Evolutionary conservation across 2,113 vertebrate species (phyloP).

Genomic region (Rissa tridactyla): DNA sequence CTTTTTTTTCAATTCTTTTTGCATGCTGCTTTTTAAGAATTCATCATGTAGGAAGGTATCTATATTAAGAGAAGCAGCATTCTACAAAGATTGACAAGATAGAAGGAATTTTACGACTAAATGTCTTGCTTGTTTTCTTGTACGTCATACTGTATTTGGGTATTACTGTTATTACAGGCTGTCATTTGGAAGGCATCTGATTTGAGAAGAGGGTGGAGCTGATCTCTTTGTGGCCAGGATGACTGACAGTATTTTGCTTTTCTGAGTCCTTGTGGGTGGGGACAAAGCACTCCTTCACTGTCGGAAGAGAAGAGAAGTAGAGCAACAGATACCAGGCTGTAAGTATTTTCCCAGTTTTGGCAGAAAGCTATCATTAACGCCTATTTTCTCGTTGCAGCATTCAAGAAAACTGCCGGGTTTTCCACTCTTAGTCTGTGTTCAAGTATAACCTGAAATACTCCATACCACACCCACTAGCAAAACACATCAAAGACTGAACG

Average conservation of each 20-base stretch:
- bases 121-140: background rate
- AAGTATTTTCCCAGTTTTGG: slow-evolving; percentile 41
- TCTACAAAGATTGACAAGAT: background rate
- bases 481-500: slow-evolving; percentile 13
- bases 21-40: background rate
- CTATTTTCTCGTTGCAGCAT: background rate
- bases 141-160: background rate
- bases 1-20: background rate
- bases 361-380: background rate
- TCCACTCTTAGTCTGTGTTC: slow-evolving; percentile 27
- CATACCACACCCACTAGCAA: slow-evolving; percentile 16
- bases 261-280: slow-evolving; percentile 19
- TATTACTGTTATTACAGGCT: background rate
- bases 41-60: background rate
- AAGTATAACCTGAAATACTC: background rate
- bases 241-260: background rate
- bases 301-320: background rate
- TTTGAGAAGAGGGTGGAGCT: slow-evolving; percentile 32
- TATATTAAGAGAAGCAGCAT: background rate
- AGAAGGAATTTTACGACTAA: background rate
- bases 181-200: background rate
- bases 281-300: background rate
- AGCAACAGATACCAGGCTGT: background rate
- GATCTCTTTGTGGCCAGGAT: slow-evolving; percentile 14
- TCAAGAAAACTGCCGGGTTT: background rate